Evolutionary conservation across 2,113 vertebrate genomes (phyloP).

Genomic region (Dipodomys stephensi): DNA sequence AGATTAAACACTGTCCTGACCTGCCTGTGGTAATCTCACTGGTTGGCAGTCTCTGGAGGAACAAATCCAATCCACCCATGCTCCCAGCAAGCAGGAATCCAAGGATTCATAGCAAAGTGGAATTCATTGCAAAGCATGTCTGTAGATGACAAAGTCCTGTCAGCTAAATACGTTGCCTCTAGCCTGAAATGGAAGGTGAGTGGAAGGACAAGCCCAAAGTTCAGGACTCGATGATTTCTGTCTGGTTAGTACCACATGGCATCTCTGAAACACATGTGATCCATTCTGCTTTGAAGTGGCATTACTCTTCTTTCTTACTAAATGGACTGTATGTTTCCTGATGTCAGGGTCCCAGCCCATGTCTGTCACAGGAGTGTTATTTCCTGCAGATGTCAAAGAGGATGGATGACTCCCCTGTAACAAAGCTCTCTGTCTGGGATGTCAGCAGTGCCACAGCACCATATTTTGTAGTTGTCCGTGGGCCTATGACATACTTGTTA

Average conservation of each 20-base stretch:
- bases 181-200: not conserved
- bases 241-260: not conserved
- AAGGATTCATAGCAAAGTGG: not conserved
- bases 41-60: not conserved
- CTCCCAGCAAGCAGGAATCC: constrained; percentile 2
- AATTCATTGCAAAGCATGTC: not conserved
- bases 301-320: not conserved
- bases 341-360: not conserved
- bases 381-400: not conserved
- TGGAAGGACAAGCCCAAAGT: not conserved
- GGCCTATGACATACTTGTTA: not conserved
- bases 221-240: not conserved
- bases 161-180: not conserved
- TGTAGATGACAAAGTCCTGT: not conserved
- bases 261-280: not conserved
- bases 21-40: not conserved
- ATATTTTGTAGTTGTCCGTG: not conserved
- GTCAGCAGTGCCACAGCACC: not conserved
- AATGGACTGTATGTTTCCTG: too few relatives aligned
- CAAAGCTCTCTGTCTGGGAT: not conserved
- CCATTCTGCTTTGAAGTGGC: not conserved
- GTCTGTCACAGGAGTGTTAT: not conserved
- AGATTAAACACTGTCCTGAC: constrained; percentile 31
- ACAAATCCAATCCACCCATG: not conserved
- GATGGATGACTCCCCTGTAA: not conserved